phyloP scores from a whole-genome alignment of 2,888 invertebrate species.

The Napeogenes sylphis region DNA sequence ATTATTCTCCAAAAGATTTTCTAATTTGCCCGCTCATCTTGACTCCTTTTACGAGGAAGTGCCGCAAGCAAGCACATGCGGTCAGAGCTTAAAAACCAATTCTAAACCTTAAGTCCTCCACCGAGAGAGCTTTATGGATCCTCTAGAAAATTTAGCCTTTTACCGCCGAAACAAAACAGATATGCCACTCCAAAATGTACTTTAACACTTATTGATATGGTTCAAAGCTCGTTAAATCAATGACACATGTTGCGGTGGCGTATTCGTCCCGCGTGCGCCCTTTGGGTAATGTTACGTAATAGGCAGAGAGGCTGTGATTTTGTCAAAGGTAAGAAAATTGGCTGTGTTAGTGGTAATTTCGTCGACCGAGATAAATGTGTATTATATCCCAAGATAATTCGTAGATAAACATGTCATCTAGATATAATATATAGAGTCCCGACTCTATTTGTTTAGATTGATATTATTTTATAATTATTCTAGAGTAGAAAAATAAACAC shows the following conservation, averaged over 20 bases:
- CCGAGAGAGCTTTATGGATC: constrained; percentile 55
- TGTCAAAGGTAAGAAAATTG: constrained; percentile 78
- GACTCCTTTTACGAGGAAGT: constrained; percentile 51
- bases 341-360: constrained; percentile 72
- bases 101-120: constrained; percentile 57
- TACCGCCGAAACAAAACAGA: constrained; percentile 33
- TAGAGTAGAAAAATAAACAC: constrained; percentile 27
- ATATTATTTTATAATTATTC: neutral
- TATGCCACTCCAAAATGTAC: constrained; percentile 50
- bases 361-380: constrained; percentile 55
- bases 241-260: constrained; percentile 46
- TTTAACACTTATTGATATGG: constrained; percentile 62
- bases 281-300: constrained; percentile 76
- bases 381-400: constrained; percentile 51
- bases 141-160: constrained; percentile 43
- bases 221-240: constrained; percentile 49
- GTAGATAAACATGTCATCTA: constrained; percentile 19
- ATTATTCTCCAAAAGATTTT: constrained; percentile 76
- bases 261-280: constrained; percentile 70
- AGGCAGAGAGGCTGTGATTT: constrained; percentile 69
- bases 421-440: constrained; percentile 13
- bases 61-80: constrained; percentile 55
- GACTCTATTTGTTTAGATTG: constrained; percentile 11
- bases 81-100: constrained; percentile 49
- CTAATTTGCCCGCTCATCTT: constrained; percentile 71